Conservation (phyloP, 1,140 invertebrate species). For the Drosophila virilis region DNA sequence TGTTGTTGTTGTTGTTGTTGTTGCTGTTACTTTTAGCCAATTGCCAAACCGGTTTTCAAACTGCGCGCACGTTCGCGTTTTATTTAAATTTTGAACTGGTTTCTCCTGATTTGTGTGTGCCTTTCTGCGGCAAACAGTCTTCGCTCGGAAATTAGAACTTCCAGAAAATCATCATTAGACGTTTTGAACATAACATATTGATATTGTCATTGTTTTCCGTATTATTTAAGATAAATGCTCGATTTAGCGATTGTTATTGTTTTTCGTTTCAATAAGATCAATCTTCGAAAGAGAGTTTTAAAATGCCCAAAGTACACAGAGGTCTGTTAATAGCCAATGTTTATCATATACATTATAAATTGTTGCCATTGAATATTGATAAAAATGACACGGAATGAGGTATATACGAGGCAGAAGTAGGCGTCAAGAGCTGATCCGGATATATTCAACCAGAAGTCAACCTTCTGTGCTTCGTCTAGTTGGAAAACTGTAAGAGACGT, state of each 20-base stretch:
- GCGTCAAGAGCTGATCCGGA: no score
- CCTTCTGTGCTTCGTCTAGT: no score
- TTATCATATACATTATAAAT: no score
- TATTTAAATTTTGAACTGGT: slow-evolving; percentile 83
- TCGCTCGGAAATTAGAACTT: slow-evolving; percentile 5
- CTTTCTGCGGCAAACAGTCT: slow-evolving; percentile 46
- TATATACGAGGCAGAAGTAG: no score
- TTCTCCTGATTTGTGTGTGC: slow-evolving; percentile 76
- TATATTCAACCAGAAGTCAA: no score
- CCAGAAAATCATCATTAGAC: neutral
- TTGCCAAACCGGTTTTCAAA: slow-evolving; percentile 71
- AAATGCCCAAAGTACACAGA: no score
- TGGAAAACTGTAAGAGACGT: no score
- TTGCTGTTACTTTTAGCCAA: slow-evolving; percentile 58
- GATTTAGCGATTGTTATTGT: neutral
- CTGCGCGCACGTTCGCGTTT: slow-evolving; percentile 76
- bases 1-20: slow-evolving; percentile 33
- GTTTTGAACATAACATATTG: neutral
- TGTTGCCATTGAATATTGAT: no score
- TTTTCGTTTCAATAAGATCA: no score
- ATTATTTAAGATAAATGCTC: neutral
- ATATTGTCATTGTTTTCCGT: neutral
- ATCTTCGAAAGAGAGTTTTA: no score
- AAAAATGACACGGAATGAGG: no score
- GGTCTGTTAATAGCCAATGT: no score